Conservation (phyloP, 2,113 vertebrate genomes). For the Alaudala cheleensis region DNA sequence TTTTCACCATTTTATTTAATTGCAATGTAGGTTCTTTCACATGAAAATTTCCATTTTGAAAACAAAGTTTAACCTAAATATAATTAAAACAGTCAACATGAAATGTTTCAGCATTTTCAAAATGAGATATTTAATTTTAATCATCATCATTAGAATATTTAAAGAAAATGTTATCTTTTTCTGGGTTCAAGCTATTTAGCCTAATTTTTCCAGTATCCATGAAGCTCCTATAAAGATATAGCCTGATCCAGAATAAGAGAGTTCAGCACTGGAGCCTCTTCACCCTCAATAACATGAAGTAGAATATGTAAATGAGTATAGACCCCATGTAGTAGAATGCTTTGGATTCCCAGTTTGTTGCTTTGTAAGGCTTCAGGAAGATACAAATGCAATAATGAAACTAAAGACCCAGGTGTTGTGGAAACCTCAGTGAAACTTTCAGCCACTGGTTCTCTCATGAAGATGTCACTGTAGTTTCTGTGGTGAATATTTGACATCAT, state of each 20-base stretch:
- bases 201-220: not conserved
- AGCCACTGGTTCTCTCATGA: not conserved
- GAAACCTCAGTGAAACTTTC: not conserved
- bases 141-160: not conserved
- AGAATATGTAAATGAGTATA: not conserved
- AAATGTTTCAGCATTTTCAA: not conserved
- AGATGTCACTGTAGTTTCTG: not conserved
- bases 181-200: not conserved
- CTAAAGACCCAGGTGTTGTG: not conserved
- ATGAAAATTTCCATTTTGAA: not conserved
- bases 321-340: not conserved
- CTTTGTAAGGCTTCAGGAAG: not conserved
- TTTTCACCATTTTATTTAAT: not conserved
- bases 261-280: not conserved
- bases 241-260: not conserved
- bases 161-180: not conserved
- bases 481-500: not conserved
- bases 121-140: not conserved
- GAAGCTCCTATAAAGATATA: not conserved
- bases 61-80: not conserved
- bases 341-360: not conserved
- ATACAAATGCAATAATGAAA: not conserved
- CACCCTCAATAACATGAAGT: not conserved
- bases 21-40: not conserved
- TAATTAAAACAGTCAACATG: not conserved